phyloP scores from a whole-genome alignment of 2,113 vertebrate genomes.

The Microcebus murinus region DNA sequence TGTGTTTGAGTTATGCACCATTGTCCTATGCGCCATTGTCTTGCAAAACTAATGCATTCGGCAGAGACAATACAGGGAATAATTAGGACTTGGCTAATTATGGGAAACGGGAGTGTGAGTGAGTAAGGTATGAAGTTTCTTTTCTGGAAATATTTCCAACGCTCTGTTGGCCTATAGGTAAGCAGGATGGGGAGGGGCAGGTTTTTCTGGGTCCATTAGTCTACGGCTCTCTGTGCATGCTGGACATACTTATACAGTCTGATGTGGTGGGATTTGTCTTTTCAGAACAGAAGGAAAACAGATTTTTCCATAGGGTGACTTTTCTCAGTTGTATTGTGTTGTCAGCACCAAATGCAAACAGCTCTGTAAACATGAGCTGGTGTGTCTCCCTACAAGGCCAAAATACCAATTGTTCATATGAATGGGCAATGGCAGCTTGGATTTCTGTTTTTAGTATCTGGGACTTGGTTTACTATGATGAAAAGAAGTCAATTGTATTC shows the following conservation, averaged over 20 bases:
- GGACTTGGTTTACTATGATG: constrained; percentile 9
- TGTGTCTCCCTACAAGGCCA: neutral
- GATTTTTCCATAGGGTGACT: constrained; percentile 53
- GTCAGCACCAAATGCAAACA: constrained; percentile 3
- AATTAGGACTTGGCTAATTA: constrained; percentile 74
- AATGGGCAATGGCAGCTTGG: neutral
- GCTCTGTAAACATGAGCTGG: constrained; percentile 62
- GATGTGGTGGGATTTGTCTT: constrained; percentile 16
- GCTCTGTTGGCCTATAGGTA: neutral
- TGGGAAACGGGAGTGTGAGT: constrained; percentile 20
- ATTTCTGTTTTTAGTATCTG: constrained; percentile 34
- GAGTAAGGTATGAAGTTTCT: constrained; percentile 40
- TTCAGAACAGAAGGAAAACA: constrained; percentile 47
- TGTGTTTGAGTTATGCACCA: constrained; percentile 77
- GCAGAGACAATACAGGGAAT: constrained; percentile 67
- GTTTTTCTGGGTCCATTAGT: neutral
- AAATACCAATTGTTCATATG: neutral
- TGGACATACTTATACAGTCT: neutral
- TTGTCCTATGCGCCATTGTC: constrained; percentile 74
- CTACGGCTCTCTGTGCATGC: neutral
- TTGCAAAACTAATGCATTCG: constrained; percentile 72
- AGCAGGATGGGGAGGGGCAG: neutral
- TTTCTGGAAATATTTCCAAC: constrained; percentile 45
- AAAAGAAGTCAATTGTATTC: constrained; percentile 24
- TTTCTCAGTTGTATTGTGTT: constrained; percentile 54